These are phyloP conservation scores for Phoxinus phoxinus DNA, from an alignment of 2,113 vertebrate genomes.

Conservation along the genomic window DNA sequence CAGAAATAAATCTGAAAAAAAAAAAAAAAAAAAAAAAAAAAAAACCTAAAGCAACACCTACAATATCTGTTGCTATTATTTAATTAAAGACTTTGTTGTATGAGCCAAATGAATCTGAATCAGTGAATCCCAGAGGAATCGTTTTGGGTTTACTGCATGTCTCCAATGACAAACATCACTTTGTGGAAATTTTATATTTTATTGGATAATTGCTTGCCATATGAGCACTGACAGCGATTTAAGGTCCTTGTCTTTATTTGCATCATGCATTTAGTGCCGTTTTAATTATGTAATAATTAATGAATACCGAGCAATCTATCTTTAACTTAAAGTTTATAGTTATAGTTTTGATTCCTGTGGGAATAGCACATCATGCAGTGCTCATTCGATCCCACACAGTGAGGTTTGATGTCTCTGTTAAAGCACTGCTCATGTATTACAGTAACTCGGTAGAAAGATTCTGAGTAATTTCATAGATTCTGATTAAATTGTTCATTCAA, in stretches of 20 bases:
- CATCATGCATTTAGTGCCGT: neutral
- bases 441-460: neutral
- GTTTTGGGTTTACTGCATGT: too few relatives aligned
- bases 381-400: neutral
- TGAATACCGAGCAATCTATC: neutral
- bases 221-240: neutral
- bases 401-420: neutral
- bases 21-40: neutral
- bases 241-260: neutral
- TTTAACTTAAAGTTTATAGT: neutral
- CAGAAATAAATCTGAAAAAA: neutral
- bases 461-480: neutral
- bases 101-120: slow-evolving; percentile 13
- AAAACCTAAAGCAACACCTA: neutral
- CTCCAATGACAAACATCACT: neutral
- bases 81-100: slow-evolving; percentile 22
- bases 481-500: neutral
- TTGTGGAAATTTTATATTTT: neutral
- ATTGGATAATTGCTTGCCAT: neutral
- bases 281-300: neutral
- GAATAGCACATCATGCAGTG: neutral
- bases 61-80: slow-evolving; percentile 18
- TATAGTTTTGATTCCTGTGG: neutral
- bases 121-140: neutral
- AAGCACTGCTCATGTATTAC: neutral